phyloP scores from a whole-genome alignment of 2,797 vertebrate genomes.

The Schizothorax lantsangensis region DNA sequence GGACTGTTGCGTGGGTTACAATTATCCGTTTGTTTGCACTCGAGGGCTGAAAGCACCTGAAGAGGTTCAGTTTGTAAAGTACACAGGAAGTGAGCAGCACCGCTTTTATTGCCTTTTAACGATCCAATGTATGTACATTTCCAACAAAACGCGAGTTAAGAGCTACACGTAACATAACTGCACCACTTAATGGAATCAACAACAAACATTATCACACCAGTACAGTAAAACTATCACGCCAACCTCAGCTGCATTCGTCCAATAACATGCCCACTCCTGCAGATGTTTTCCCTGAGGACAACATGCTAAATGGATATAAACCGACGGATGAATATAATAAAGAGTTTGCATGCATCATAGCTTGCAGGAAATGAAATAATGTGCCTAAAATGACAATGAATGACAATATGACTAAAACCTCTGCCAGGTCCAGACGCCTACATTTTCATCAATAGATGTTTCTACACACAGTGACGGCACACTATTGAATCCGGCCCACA shows the following conservation, averaged over 20 bases:
- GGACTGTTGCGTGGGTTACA: slow-evolving; percentile 7
- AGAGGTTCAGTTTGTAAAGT: slow-evolving; percentile 7
- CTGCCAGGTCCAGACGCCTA: background rate
- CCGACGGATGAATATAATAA: background rate
- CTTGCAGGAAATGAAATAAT: background rate
- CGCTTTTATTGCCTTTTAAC: slow-evolving; percentile 9
- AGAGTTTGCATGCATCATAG: background rate
- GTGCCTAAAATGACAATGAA: background rate
- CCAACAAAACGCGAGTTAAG: background rate
- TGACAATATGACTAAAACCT: background rate
- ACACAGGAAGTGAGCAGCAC: slow-evolving; percentile 27
- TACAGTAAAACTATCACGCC: background rate
- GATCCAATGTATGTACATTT: background rate
- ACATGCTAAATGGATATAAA: slow-evolving; percentile 12
- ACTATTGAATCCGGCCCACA: background rate
- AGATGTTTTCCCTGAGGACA: background rate
- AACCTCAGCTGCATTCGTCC: background rate
- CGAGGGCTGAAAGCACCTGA: slow-evolving; percentile 13
- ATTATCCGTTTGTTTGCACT: slow-evolving; percentile 10
- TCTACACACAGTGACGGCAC: background rate
- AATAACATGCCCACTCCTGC: slow-evolving; percentile 15
- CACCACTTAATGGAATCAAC: slow-evolving; percentile 14
- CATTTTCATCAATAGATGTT: background rate
- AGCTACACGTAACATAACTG: background rate
- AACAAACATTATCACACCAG: slow-evolving; percentile 5